Evolutionary conservation across 2,797 vertebrate genomes (phyloP).

Genomic region (Xiphophorus birchmanni): DNA sequence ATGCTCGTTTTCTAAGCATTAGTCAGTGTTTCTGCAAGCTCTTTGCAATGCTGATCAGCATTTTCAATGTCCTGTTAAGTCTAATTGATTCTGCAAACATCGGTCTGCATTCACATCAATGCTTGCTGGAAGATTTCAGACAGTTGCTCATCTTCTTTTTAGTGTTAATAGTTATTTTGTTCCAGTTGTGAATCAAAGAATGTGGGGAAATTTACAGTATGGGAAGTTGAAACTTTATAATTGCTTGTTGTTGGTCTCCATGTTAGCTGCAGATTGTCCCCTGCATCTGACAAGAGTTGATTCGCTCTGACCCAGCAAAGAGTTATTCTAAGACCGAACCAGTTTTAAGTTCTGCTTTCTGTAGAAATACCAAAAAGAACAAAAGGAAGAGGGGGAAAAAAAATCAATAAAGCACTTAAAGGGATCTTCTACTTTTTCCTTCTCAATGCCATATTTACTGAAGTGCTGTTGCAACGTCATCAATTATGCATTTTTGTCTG

Average conservation of each 20-base stretch:
- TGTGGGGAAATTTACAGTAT: not conserved
- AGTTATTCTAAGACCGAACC: not conserved
- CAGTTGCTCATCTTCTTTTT: not conserved
- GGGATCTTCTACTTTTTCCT: not conserved
- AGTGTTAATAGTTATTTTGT: not conserved
- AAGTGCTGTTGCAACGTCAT: not conserved
- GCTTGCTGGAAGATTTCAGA: not conserved
- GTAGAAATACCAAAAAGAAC: not conserved
- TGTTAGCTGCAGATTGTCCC: not conserved
- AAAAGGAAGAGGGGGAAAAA: not conserved
- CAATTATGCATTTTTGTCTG: not conserved
- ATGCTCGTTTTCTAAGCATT: not conserved
- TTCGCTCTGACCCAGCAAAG: not conserved
- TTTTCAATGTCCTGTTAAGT: not conserved
- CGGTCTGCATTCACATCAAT: not conserved
- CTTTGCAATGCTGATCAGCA: not conserved
- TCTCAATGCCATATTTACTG: not conserved
- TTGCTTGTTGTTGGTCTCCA: not conserved
- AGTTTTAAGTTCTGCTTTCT: not conserved
- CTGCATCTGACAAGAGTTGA: not conserved
- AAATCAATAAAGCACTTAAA: not conserved
- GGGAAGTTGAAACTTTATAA: not conserved
- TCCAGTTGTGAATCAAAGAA: not conserved
- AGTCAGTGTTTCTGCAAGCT: not conserved
- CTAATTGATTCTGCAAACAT: not conserved